A percentile compares a stretch with the other conserved stretches of the same genome.
Evolutionary conservation across 2,797 vertebrate species (phyloP).

Genomic region (Cryptoblepharus egeriae): DNA sequence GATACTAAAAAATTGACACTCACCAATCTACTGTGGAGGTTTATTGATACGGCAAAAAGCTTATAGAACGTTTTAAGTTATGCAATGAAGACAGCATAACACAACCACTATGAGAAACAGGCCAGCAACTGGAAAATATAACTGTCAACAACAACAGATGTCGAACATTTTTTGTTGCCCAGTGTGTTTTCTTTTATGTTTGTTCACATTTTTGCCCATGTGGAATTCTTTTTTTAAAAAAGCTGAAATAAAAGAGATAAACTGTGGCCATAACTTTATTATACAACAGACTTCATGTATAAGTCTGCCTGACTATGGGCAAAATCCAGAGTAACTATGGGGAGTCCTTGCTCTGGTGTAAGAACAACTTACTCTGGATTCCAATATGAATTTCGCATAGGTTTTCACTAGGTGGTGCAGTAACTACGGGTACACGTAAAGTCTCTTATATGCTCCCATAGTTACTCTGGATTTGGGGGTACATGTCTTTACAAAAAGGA

Average conservation of each 20-base stretch:
- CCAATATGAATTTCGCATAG: no score
- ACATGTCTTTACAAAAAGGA: not conserved
- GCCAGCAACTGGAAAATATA: not conserved
- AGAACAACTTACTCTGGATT: no score
- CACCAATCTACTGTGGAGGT: not conserved
- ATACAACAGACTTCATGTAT: not conserved
- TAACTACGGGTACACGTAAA: no score
- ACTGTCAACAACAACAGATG: not conserved
- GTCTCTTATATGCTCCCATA: no score
- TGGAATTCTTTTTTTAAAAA: not conserved
- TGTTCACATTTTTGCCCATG: not conserved
- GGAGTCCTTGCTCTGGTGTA: no score
- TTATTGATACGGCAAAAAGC: not conserved
- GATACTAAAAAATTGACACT: not conserved
- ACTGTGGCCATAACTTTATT: not conserved
- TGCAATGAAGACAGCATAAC: not conserved
- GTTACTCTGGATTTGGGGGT: no score
- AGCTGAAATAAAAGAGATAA: not conserved
- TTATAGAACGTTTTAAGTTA: not conserved
- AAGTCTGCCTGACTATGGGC: not conserved
- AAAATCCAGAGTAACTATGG: no score
- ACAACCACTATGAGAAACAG: not conserved
- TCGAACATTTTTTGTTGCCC: not conserved
- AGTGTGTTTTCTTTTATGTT: not conserved
- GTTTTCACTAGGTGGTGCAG: no score